Evolutionary conservation across 2,797 vertebrate genomes (phyloP), one percentile per base, ranked within the genome.

Genomic region (Megalops cyprinoides): DNA sequence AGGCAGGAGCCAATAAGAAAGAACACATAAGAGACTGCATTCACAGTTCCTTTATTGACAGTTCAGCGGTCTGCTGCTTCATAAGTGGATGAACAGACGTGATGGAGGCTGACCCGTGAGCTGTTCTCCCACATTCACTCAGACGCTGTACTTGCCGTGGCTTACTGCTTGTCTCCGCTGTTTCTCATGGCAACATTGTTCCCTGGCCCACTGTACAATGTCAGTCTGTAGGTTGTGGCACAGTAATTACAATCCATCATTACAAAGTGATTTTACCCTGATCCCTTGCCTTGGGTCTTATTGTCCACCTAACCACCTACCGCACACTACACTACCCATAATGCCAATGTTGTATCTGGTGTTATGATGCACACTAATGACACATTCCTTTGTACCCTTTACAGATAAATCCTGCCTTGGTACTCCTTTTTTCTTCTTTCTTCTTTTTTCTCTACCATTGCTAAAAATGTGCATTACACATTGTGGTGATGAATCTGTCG

Each of bases 161-260:
- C 10, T 15, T 14, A 42, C 23, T 4, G 8, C 42, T 7, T 31
- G 67, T 73, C 20, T 69, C 28, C 65, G 4, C 23, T 6, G 25
- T 28, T 4, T 12, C 58, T 25, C 2, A 8, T 60, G n/a, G 58
- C 9, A 25, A 14, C 58, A 10, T 25, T 9, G 37, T 14, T 78
- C 31, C 46, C 78, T 46, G 55, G 75, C 87, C 88, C 65, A 84
- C 86, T 83, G 79, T 87, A 88, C 88, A 90, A 87, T 89, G 85
- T 82, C 88, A 85, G 88, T 90, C 88, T 90, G 86, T n/a, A 73
- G 85, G 76, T 85, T 83, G 88, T 86, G 85, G 87, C 85, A 88
- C 86, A 87, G 86, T 89, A 88, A 90, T 89, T 90, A 88, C 88
- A 90, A 4, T 53, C 62, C 73, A 37, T 28, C 49, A 34, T 55